phyloP scores from a whole-genome alignment of 2,797 vertebrate genomes.

The Somateria mollissima region DNA sequence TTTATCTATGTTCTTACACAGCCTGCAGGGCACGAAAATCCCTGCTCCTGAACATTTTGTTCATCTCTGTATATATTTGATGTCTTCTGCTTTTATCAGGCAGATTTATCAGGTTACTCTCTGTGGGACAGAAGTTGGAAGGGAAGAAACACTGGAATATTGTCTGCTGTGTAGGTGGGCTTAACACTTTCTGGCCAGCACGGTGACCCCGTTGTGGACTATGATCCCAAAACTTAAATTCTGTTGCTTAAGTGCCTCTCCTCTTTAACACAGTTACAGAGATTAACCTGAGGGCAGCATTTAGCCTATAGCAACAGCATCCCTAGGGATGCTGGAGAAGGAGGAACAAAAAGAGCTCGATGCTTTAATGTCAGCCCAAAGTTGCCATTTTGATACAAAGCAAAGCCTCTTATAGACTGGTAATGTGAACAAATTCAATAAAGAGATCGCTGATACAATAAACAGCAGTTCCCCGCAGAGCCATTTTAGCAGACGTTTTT shows the following conservation, averaged over 20 bases:
- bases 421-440: not conserved
- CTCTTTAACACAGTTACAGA: not conserved
- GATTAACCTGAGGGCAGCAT: not conserved
- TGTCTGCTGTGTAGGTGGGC: not conserved
- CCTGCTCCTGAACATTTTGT: not conserved
- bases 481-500: slow-evolving; percentile 47
- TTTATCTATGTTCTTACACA: not conserved
- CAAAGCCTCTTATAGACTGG: not conserved
- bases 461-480: not conserved
- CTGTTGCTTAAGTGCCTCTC: not conserved
- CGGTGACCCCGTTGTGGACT: not conserved
- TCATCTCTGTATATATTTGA: not conserved
- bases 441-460: not conserved
- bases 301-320: not conserved
- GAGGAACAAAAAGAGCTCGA: not conserved
- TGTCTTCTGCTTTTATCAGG: not conserved
- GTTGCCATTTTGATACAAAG: not conserved
- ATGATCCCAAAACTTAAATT: not conserved
- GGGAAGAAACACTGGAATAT: not conserved
- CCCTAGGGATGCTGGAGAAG: not conserved
- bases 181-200: not conserved
- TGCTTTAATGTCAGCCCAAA: not conserved
- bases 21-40: not conserved
- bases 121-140: not conserved
- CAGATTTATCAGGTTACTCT: not conserved